Evolutionary conservation across 2,113 vertebrate species (phyloP).

Genomic region (Gavialis gangeticus): DNA sequence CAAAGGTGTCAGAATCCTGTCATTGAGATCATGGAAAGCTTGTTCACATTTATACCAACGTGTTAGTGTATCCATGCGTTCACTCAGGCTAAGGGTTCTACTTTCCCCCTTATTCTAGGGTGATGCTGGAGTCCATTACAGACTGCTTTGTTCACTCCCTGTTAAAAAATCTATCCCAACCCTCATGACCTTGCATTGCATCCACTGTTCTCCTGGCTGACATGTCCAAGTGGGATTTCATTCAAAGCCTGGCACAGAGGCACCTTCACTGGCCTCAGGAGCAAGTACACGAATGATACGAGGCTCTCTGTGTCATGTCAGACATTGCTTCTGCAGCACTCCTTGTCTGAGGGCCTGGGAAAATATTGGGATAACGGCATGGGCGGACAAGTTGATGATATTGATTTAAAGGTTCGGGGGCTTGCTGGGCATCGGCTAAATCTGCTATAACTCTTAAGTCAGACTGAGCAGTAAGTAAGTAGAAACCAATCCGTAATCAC

Average conservation of each 20-base stretch:
- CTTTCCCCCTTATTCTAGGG: not conserved
- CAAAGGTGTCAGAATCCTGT: not conserved
- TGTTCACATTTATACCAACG: not conserved
- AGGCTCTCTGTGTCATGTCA: not conserved
- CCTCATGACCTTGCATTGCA: not conserved
- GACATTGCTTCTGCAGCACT: not conserved
- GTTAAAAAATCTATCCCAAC: not conserved
- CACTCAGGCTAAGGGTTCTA: not conserved
- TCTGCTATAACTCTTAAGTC: no score
- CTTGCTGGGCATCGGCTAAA: no score
- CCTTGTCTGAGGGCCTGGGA: not conserved
- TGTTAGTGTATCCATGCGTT: not conserved
- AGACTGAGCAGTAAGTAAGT: no score
- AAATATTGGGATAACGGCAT: not conserved
- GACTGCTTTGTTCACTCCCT: not conserved
- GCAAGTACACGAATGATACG: not conserved
- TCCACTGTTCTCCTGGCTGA: not conserved
- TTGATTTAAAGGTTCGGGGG: no score
- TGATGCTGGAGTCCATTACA: fast-evolving
- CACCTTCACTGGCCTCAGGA: not conserved
- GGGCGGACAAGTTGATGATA: no score
- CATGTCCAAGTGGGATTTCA: not conserved
- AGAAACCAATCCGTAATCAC: no score
- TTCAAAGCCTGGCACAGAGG: not conserved
- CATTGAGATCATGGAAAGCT: conserved; percentile 7